phyloP scores from a whole-genome alignment of 2,113 vertebrate species.

The Procavia capensis region DNA sequence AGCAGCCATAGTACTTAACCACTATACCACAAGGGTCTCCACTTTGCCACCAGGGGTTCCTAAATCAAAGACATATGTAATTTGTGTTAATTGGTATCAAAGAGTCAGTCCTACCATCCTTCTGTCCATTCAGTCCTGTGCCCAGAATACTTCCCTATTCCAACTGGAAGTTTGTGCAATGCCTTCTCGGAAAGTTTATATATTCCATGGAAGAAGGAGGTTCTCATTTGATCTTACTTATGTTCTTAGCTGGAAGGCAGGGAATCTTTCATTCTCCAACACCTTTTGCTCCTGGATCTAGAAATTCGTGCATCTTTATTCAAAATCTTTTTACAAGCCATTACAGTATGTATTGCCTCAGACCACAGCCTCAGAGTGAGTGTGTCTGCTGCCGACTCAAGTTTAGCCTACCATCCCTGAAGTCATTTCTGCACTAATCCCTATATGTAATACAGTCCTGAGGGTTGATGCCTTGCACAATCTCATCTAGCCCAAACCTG shows the following conservation, averaged over 20 bases:
- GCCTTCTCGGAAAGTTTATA: neutral
- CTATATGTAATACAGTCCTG: neutral
- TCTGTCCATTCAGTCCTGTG: neutral
- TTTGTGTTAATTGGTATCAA: neutral
- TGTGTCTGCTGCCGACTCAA: neutral
- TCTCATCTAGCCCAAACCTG: neutral
- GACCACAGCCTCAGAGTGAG: neutral
- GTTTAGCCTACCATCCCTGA: neutral
- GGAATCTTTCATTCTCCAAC: neutral
- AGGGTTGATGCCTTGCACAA: neutral
- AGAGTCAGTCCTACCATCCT: neutral
- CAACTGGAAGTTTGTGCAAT: neutral
- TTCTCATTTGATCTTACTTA: neutral
- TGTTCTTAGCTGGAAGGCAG: neutral
- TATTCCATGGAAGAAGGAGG: neutral
- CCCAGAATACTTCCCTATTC: neutral
- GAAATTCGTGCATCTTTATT: neutral
- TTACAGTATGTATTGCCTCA: neutral
- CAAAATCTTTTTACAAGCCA: neutral
- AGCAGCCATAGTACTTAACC: no score
- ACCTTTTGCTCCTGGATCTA: neutral
- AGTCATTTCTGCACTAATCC: neutral
- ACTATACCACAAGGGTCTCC: no score
- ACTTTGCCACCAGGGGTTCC: no score
- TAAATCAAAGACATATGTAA: no score